These are phyloP conservation scores for Smutsia gigantea DNA, from an alignment of 2,797 vertebrate genomes.

Conservation along the genomic window DNA sequence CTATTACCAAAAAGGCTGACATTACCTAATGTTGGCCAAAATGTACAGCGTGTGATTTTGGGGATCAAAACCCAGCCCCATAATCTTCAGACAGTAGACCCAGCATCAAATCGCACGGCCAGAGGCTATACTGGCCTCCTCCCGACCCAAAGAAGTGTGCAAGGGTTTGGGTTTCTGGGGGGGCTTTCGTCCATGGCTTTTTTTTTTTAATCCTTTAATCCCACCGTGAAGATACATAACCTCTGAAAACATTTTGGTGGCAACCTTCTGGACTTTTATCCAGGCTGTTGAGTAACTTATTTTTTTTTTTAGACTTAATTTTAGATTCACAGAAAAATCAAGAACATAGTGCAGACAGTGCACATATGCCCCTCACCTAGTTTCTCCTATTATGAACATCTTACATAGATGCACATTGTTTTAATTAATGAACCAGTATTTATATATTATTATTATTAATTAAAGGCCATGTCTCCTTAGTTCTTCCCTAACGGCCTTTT, in stretches of 20 bases:
- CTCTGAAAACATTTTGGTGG: conserved; percentile 4
- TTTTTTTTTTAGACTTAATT: conserved; percentile 6
- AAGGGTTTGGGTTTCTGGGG: neutral
- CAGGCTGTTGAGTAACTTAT: neutral
- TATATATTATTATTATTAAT: neutral
- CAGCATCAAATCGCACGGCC: neutral
- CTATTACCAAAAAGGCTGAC: neutral
- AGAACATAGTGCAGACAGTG: neutral
- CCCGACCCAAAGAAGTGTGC: neutral
- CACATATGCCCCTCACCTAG: neutral
- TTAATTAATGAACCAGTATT: neutral
- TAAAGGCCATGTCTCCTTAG: neutral
- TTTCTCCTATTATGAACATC: neutral
- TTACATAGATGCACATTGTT: neutral
- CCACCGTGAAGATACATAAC: neutral
- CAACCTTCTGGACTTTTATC: neutral
- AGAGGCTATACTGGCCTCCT: neutral
- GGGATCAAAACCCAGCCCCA: neutral
- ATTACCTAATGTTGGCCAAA: neutral
- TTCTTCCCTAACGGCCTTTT: neutral
- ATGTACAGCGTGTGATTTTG: neutral
- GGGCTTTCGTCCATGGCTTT: neutral
- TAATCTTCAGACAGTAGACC: neutral
- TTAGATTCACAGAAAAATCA: conserved; percentile 18
- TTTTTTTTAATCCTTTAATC: neutral